These are phyloP conservation scores for Dolomedes plantarius DNA, from an alignment of 2,888 invertebrate species.

Conservation along the genomic window DNA sequence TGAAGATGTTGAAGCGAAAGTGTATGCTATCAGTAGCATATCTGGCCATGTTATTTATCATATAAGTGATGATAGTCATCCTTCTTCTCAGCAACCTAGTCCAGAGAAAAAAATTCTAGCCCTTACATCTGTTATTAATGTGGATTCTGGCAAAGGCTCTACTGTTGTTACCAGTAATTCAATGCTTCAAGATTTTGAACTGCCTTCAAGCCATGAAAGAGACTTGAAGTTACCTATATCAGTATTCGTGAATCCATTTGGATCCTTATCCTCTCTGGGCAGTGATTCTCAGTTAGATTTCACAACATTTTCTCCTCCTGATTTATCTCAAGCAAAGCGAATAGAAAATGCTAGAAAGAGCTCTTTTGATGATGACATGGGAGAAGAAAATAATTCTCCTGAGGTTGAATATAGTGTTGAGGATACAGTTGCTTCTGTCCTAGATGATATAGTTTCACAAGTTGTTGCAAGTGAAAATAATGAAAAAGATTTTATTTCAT, in stretches of 20 bases:
- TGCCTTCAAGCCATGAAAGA: conserved; percentile 79
- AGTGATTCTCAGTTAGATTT: conserved; percentile 74
- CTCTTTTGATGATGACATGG: conserved; percentile 69
- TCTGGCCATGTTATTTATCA: conserved; percentile 84
- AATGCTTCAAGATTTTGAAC: conserved; percentile 78
- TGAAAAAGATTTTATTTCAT: conserved; percentile 59
- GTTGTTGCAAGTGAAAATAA: conserved; percentile 29
- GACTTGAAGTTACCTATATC: conserved; percentile 79
- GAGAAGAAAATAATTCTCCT: conserved; percentile 32
- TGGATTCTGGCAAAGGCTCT: conserved; percentile 77
- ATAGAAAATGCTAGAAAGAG: conserved; percentile 54
- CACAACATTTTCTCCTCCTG: conserved; percentile 71
- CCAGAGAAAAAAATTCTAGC: conserved; percentile 80
- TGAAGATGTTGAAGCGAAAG: conserved; percentile 79
- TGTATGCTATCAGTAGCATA: conserved; percentile 88
- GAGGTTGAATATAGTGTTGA: conserved; percentile 41
- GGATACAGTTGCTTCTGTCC: conserved; percentile 41
- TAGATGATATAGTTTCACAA: conserved; percentile 59
- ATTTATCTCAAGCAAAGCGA: conserved; percentile 67
- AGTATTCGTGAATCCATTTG: conserved; percentile 83
- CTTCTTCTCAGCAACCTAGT: conserved; percentile 66
- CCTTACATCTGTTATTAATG: conserved; percentile 79
- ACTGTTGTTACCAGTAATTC: conserved; percentile 76
- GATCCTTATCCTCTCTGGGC: conserved; percentile 76
- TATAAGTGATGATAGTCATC: conserved; percentile 75